phyloP scores from a whole-genome alignment of 2,113 vertebrate genomes.

The Archocentrus centrarchus region DNA sequence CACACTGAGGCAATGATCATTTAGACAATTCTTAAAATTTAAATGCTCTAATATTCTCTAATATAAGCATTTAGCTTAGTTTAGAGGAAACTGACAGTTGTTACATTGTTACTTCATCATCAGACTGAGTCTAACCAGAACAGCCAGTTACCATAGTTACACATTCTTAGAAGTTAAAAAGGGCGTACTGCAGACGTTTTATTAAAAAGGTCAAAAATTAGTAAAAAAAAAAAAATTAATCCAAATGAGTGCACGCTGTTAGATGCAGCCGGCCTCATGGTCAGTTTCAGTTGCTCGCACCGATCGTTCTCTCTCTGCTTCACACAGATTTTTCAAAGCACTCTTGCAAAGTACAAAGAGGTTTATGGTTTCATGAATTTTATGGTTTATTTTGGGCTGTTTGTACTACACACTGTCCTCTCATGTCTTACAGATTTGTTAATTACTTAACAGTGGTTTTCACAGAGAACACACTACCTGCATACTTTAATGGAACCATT shows the following conservation, averaged over 20 bases:
- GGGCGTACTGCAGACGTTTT: not conserved
- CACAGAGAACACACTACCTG: not conserved
- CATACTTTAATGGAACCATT: not conserved
- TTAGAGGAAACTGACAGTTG: not conserved
- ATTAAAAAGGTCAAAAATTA: not conserved
- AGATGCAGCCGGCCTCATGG: not conserved
- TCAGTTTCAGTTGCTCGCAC: not conserved
- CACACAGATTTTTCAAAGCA: not conserved
- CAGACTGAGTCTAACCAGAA: not conserved
- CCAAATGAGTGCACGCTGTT: not conserved
- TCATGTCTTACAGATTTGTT: not conserved
- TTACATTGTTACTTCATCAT: not conserved
- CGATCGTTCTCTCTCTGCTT: not conserved
- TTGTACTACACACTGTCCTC: not conserved
- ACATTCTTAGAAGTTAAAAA: not conserved
- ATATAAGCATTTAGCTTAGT: too few relatives aligned
- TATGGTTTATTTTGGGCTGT: conserved; percentile 1
- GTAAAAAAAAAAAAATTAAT: not conserved
- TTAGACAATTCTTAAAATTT: not conserved
- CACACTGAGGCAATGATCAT: not conserved
- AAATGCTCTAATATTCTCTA: too few relatives aligned
- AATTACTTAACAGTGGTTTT: conserved; percentile 1
- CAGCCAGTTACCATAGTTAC: conserved; percentile 4
- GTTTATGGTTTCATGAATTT: not conserved
- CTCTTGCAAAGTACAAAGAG: not conserved